These are phyloP conservation scores for Python bivittatus DNA, from an alignment of 2,113 vertebrate species.

Conservation along the genomic window DNA sequence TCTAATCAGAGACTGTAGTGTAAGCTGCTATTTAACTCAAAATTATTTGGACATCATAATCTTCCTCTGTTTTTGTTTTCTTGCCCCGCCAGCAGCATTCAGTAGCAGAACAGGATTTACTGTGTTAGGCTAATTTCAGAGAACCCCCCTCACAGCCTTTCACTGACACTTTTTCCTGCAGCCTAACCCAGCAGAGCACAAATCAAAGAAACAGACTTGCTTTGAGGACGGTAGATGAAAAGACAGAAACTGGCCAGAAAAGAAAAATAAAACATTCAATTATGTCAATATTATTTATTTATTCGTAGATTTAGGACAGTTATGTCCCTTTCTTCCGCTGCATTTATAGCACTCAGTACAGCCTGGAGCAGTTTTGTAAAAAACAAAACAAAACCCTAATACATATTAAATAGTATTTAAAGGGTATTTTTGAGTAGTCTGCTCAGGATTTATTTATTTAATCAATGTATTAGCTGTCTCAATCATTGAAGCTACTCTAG, in stretches of 20 bases:
- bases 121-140: neutral
- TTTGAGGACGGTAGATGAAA: neutral
- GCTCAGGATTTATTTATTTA: neutral
- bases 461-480: neutral
- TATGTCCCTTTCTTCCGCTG: neutral
- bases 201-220: neutral
- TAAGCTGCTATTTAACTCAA: neutral
- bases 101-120: neutral
- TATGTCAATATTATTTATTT: neutral
- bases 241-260: neutral
- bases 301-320: neutral
- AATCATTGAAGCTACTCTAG: neutral
- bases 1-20: neutral
- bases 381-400: neutral
- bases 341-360: neutral
- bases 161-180: neutral
- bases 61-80: neutral
- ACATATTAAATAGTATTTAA: neutral
- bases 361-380: neutral
- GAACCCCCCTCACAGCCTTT: neutral
- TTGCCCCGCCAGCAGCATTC: neutral
- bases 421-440: neutral
- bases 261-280: neutral
- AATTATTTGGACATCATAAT: neutral
- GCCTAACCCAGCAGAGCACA: neutral